Conservation (phyloP, 2,797 vertebrate species). For the Poecilia wingei region DNA sequence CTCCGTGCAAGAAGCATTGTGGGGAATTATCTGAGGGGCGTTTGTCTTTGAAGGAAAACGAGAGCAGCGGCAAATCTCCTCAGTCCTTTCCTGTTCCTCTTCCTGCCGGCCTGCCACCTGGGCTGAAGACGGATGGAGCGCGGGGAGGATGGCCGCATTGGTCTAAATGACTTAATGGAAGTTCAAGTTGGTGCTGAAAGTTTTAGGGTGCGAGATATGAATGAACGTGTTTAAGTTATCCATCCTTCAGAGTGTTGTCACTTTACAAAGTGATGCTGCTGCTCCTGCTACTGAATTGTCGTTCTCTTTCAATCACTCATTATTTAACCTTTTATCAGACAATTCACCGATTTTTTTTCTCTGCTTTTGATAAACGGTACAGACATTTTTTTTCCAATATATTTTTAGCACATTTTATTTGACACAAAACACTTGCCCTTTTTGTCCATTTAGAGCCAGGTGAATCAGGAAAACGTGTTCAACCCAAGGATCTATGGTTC, state of each 20-base stretch:
- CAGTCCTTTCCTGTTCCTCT: conserved; percentile 83
- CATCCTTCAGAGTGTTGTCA: conserved; percentile 6
- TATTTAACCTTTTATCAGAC: neutral
- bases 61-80: conserved; percentile 80
- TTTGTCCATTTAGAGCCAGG: neutral
- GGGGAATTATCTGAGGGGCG: conserved; percentile 84
- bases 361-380: neutral
- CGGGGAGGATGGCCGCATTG: conserved; percentile 44
- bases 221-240: conserved; percentile 21
- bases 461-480: neutral
- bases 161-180: conserved; percentile 54
- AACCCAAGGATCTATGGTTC: neutral
- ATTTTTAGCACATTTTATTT: neutral
- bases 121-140: conserved; percentile 44
- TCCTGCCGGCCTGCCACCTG: conserved; percentile 80
- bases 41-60: conserved; percentile 82
- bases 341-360: neutral
- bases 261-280: neutral
- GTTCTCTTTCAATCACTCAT: neutral
- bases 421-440: neutral
- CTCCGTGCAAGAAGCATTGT: conserved; percentile 84
- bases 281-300: neutral
- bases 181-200: conserved; percentile 34
- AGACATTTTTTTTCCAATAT: too few relatives aligned
- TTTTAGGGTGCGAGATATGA: conserved; percentile 35